Evolutionary conservation across 2,113 vertebrate genomes (phyloP).

Genomic region (Dromiciops gliroides): DNA sequence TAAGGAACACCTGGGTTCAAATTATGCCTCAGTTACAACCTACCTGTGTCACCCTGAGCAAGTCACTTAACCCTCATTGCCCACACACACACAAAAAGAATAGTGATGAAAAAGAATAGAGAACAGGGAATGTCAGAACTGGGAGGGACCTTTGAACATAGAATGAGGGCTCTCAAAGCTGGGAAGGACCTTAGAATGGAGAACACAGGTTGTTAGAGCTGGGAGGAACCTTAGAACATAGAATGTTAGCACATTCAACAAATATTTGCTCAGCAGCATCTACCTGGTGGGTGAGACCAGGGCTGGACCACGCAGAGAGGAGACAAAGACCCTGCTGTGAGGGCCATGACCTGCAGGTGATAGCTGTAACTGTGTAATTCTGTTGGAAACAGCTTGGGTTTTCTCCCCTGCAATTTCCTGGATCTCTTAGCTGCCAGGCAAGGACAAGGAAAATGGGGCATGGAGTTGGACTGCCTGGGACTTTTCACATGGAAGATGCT

Average conservation of each 20-base stretch:
- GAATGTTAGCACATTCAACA: background rate
- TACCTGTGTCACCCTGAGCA: background rate
- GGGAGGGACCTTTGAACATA: too few species aligned
- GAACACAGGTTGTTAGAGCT: background rate
- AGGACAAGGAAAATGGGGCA: background rate
- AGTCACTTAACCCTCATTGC: background rate
- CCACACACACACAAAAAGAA: too few species aligned
- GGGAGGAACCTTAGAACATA: background rate
- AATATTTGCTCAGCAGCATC: background rate
- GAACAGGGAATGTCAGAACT: too few species aligned
- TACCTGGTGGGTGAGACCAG: background rate
- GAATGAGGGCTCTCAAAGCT: too few species aligned
- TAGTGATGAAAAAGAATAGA: too few species aligned
- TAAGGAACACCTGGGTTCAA: background rate
- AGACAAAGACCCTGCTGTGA: background rate
- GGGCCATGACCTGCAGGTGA: background rate
- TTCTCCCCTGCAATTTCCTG: background rate
- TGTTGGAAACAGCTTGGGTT: background rate
- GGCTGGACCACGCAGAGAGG: background rate
- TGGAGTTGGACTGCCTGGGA: background rate
- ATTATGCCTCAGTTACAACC: background rate
- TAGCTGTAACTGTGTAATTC: background rate
- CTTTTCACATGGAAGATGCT: background rate
- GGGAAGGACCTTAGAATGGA: background rate
- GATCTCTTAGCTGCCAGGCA: background rate